These are phyloP conservation scores for Syndactyla subalaris DNA, from an alignment of 2,797 vertebrate species.

Conservation along the genomic window DNA sequence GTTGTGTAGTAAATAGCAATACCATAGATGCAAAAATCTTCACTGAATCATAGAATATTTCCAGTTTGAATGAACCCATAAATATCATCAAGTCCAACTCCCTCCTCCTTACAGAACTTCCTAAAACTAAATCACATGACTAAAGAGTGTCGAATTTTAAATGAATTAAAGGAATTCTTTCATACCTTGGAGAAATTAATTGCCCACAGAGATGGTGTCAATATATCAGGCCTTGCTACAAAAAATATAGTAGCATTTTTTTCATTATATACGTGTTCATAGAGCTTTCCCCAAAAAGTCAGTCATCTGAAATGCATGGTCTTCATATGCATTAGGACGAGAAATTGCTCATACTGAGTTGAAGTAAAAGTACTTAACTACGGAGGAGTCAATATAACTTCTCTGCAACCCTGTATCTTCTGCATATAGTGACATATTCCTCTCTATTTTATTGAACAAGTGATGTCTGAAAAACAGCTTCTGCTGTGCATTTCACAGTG, in stretches of 20 bases:
- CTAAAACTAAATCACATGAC: background rate
- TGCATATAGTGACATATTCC: background rate
- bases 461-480: background rate
- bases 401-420: background rate
- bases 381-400: background rate
- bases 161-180: background rate
- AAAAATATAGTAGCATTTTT: background rate
- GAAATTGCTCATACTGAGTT: background rate
- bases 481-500: background rate
- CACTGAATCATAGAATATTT: background rate
- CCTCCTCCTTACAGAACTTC: accelerated
- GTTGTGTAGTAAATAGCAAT: background rate
- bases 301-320: accelerated
- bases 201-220: background rate
- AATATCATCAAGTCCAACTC: background rate
- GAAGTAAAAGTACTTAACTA: background rate
- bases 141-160: background rate
- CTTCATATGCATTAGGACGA: background rate
- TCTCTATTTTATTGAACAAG: background rate
- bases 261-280: background rate
- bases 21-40: background rate
- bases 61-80: background rate
- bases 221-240: background rate
- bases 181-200: background rate
- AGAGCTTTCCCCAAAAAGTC: background rate